Evolutionary conservation across 2,797 vertebrate species (phyloP).

Genomic region (Microcaecilia unicolor): DNA sequence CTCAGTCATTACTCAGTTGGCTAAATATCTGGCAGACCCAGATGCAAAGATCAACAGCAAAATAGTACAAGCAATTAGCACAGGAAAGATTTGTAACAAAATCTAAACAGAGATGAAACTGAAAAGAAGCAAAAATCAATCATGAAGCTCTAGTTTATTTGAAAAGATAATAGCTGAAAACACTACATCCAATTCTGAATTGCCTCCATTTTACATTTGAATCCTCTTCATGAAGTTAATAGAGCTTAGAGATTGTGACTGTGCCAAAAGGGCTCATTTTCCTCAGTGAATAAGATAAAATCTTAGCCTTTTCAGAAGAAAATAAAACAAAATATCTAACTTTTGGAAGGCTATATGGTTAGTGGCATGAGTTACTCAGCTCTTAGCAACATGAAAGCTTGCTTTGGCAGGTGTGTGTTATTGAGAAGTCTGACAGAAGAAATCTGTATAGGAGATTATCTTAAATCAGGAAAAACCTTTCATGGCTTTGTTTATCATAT

Average conservation of each 20-base stretch:
- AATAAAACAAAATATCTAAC: not conserved
- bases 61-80: no score
- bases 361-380: not conserved
- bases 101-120: no score
- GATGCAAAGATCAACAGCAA: no score
- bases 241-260: slow-evolving; percentile 5
- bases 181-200: not conserved
- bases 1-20: no score
- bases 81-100: no score
- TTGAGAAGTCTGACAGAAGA: not conserved
- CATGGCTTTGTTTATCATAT: slow-evolving; percentile 4
- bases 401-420: slow-evolving; percentile 1
- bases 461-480: not conserved
- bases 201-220: not conserved
- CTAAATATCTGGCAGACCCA: no score
- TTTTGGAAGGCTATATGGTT: not conserved
- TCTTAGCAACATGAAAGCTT: not conserved
- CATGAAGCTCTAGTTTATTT: not conserved
- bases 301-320: slow-evolving; percentile 7
- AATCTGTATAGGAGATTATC: not conserved
- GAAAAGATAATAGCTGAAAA: not conserved
- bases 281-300: not conserved
- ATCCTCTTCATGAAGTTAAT: slow-evolving; percentile 7
- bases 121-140: not conserved
- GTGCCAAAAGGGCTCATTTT: slow-evolving; percentile 15